Base-by-base conservation (phyloP, 2,797 vertebrate genomes). In the Nannoperca obscura region DNA sequence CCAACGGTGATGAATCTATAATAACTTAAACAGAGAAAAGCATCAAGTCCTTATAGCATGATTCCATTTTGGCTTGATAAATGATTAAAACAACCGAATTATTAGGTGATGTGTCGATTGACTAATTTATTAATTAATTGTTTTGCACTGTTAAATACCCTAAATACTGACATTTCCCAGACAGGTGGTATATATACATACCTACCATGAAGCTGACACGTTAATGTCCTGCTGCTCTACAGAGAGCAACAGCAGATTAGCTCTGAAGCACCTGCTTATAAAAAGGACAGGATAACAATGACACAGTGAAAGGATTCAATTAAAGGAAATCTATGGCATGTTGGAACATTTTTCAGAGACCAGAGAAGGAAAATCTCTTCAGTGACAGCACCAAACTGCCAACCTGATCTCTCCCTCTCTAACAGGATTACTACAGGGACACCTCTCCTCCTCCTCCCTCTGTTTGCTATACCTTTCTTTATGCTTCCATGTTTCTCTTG, bases 371-470 rank as follows among this genome's bases (percentile, higher is more conserved):
- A 85, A 89, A 86, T 70, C 80, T 80, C 71, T 60, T 79, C 52
- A 44, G 71, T 61, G 72, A 80, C 76, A 76, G 66, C 67, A 53
- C 32, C 80, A 85, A 78, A 78, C 67, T 20, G 27, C n/a, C 81
- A 73, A 71, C 76, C 63, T 71, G 73, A 83, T 76, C 80, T 70
- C 42, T 14, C 47, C 24, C 52, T 63, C 55, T 83, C 69, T 82
- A 84, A 88, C 71, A 78, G 84, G 88, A 88, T 91, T 89, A 89
- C 73, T 2, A 76, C 67, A 72, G 64, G 52, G 76, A 86, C 55
- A 53, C 36, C 53, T 79, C 74, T 64, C 74, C 60, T 62, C 75
- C 60, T 68, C 75, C 60, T 68, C 68, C 40, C 15, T 38, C 62
- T 38, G 40, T 55, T 52, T 63, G 32, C 53, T 61, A 27, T 27